Base-by-base conservation (phyloP, 2,113 vertebrate genomes). In the Hemichromis elongatus region DNA sequence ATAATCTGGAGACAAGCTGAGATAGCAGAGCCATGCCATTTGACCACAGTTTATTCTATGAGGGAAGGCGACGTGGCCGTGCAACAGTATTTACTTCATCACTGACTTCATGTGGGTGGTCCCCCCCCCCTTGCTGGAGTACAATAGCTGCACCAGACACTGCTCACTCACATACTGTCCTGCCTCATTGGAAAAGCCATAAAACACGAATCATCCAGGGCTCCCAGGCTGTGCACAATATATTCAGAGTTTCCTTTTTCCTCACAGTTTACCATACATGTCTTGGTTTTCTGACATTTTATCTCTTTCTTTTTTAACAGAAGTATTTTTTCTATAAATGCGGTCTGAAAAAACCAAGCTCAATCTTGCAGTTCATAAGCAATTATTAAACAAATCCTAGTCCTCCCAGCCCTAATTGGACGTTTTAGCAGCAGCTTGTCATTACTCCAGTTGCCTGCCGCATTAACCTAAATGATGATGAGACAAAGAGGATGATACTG, bases 81-180 rank as follows among this genome's bases (percentile, higher is more conserved):
- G 93, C 86, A 93, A 92, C 92, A 90, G 91, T 93, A 93, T 95
- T 95, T 95, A 95, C 92, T 93, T 95, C 90, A 95, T 94, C 92
- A 91, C 94, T 89, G 93, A 91, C 93, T 95, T 94, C 57, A 93
- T 94, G 95, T 96, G 95, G 95, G 95, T 96, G 95, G 95, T 95
- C 95, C 89, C 83, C 75, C 61, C 28, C 59, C 59, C 33, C 2
- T 83, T 19, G 24, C 84, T 92, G 90, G 89, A 94, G 93, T 91
- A 94, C 90, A 94, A 94, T 94, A 93, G 91, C 91, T 94, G 92
- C 90, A 91, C 85, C 94, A 95, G 95, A 95, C 92, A 93, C 86
- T 88, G 92, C 88, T 92, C 94, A 91, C 90, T 94, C 91, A 92
- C 93, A 93, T 92, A 92, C 93, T 94, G 93, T 93, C 92, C 94